phyloP scores from a whole-genome alignment of 2,113 vertebrate species.

The Anoura caudifer region DNA sequence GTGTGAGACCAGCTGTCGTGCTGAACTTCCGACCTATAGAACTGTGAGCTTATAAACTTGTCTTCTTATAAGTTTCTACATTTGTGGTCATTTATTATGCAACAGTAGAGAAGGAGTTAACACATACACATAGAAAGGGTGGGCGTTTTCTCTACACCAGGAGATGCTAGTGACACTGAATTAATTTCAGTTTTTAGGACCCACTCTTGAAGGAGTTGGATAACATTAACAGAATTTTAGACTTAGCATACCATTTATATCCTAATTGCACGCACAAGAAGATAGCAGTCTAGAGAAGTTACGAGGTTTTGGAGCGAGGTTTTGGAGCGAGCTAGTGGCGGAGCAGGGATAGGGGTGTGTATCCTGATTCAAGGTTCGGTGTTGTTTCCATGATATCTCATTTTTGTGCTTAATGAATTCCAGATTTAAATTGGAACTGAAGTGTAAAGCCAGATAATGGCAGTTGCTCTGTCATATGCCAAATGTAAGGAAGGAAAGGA shows the following conservation, averaged over 20 bases:
- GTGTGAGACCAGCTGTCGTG: neutral
- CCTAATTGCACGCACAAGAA: neutral
- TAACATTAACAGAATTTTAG: neutral
- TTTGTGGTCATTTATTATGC: neutral
- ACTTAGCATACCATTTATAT: neutral
- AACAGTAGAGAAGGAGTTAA: neutral
- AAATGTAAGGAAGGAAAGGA: neutral
- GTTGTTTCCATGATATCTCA: neutral
- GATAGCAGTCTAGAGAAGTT: neutral
- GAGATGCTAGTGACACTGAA: neutral
- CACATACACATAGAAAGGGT: no score
- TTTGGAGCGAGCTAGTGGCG: neutral
- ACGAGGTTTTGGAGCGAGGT: neutral
- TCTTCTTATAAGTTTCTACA: neutral
- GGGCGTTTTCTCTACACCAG: neutral
- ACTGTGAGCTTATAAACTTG: neutral
- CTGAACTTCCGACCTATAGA: neutral
- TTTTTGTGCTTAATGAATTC: neutral
- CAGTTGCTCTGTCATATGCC: neutral
- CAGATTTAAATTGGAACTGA: neutral
- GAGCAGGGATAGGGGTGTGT: neutral
- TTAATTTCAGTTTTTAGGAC: neutral
- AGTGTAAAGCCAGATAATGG: neutral
- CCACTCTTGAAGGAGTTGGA: neutral
- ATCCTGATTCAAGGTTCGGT: neutral